Evolutionary conservation across 2,888 invertebrate genomes (phyloP), one percentile per base, ranked within the genome.

Genomic region (Ceraclea dissimilis): DNA sequence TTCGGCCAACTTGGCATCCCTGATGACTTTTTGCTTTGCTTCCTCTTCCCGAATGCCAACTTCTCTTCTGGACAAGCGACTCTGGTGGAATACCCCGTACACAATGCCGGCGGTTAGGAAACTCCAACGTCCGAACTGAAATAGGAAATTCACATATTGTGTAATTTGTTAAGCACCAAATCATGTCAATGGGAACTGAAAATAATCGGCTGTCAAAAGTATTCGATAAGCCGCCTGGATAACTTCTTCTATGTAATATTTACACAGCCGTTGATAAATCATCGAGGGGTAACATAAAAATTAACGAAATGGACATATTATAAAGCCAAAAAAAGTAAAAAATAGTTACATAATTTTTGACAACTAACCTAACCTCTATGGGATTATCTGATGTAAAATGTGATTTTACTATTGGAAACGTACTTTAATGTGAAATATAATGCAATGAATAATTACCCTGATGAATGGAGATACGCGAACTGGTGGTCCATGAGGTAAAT

Each of bases 401-500:
- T 26, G n/a, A n/a, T n/a, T n/a, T n/a, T n/a, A n/a, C n/a, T n/a
- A n/a, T n/a, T n/a, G n/a, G n/a, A 16, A 17, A 21, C 13, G 6
- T 10, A 13, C 13, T 50, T 8, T 31, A 16, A 26, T 18, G 50
- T 13, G n/a, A 50, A 66, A 52, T 57, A 8, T 58, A 51, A 10
- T 61, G 65, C 64, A 61, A 63, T 60, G 6, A 19, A 20, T 43
- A 47, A 34, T 47, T 31, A 22, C 88, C 80, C 85, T 86, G 69
- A 91, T 91, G 56, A 90, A 72, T 52, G 91, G 90, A 51, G 90
- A 89, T 63, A 91, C 89, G 68, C 84, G 80, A 62, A 90, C 83
- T 64, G 91, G 88, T 66, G 87, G 78, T 70, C 80, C 80, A 64
- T 76, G 65, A 22, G 56, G 56, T 31, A 53, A 48, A 64, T 67